phyloP scores from a whole-genome alignment of 1,140 invertebrate genomes.

The Drosophila orena region DNA sequence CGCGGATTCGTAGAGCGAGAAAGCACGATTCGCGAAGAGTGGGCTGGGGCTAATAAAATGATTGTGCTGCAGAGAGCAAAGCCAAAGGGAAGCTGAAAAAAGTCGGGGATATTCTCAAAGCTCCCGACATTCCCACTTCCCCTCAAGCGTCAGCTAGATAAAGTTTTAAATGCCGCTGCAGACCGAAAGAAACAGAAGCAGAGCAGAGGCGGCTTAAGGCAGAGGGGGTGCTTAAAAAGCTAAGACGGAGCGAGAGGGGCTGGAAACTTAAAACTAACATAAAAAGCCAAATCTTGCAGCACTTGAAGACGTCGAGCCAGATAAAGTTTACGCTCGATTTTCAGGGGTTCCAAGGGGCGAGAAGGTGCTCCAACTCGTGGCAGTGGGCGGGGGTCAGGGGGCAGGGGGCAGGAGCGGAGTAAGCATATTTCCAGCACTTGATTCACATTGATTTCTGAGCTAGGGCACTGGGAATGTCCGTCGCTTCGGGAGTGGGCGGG shows the following conservation, averaged over 20 bases:
- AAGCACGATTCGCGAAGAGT: not conserved
- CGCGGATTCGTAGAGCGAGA: not conserved
- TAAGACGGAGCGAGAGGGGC: not conserved
- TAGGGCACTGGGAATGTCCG: not conserved
- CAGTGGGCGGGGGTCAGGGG: too few species aligned
- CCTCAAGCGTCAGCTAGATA: slow-evolving; percentile 39
- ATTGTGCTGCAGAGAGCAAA: slow-evolving; percentile 56
- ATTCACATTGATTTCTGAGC: slow-evolving; percentile 70
- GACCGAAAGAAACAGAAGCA: slow-evolving; percentile 33
- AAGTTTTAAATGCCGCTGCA: slow-evolving; percentile 78
- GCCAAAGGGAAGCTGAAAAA: slow-evolving; percentile 3
- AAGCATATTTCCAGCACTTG: slow-evolving; percentile 56
- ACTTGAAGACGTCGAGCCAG: slow-evolving; percentile 55
- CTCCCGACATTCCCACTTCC: slow-evolving; percentile 1
- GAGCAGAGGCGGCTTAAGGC: slow-evolving; percentile 1
- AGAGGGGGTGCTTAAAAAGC: not conserved
- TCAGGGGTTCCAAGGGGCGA: not conserved
- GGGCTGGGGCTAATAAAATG: slow-evolving; percentile 64
- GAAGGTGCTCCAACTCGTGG: too few species aligned
- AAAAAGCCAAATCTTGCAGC: slow-evolving; percentile 72
- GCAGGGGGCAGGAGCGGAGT: slow-evolving; percentile 2
- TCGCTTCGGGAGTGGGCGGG: not conserved
- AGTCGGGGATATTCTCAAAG: slow-evolving; percentile 7
- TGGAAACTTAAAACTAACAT: slow-evolving; percentile 75
- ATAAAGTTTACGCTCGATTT: slow-evolving; percentile 79